Base-by-base conservation (phyloP, 2,113 vertebrate genomes). In the Dendropsophus ebraccatus region DNA sequence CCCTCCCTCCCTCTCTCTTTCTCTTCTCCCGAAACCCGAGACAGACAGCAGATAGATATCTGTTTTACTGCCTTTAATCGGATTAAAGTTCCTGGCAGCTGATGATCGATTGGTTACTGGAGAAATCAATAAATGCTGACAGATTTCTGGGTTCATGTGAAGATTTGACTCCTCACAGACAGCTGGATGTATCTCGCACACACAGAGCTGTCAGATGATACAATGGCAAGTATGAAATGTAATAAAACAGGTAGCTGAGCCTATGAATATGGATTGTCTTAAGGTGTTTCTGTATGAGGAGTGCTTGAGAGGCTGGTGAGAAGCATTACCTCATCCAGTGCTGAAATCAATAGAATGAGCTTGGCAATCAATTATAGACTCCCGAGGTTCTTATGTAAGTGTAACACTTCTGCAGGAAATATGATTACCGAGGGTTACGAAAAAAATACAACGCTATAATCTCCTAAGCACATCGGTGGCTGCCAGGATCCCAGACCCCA, bases 1-100 rank as follows among this genome's bases (percentile, higher is more conserved):
- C 32, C 58, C 52, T 83, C 49, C 19, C 41, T 41, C 8, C 8
- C 21, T 9, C 67, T 54, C 37, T 9, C 32, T 83, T 91, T 88
- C 88, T 87, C 89, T 92, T 86, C 88, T 90, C 92, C 92, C 93
- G 94, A 95, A 95, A 95, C 89, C 89, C 90, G 91, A 95, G 90
- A 93, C 94, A 90, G 93, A 91, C 90, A 37, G 92, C 94, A 94
- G 92, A 94, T 89, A 94, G 92, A 95, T 41, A 91, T 89, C 89
- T 89, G 90, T 91, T 95, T 93, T 93, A 92, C 89, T 92, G 92
- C 88, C 88, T 89, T 80, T 94, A 94, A 96, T 93, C 89, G 7
- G 90, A 93, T 95, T 95, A 92, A 92, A 92, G 87, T 87, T 92
- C 91, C 91, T 92, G 90, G 89, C 88, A 90, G 89, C 75, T 87